Evolutionary conservation across 2,113 vertebrate genomes (phyloP), one percentile per base, ranked within the genome.

Genomic region (Gasterosteus aculeatus): DNA sequence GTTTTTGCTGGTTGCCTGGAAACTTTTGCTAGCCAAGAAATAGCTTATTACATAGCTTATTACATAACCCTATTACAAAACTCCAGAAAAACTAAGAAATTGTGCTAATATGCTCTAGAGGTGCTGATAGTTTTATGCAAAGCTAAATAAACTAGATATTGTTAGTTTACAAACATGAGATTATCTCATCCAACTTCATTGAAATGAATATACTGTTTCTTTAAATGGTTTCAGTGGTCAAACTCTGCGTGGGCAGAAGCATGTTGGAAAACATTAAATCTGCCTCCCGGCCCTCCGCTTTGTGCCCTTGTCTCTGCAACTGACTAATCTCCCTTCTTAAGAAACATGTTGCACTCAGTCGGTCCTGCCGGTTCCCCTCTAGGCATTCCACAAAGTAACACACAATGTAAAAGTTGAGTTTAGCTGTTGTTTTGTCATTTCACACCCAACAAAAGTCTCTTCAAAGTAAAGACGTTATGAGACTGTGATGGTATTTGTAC

Each of bases 401-500:
- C 22, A 26, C 22, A 26, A 26, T 26, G 22, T 26, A 26, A 26
- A 26, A 26, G 22, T 26, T 26, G 22, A 26, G 22, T 26, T n/a
- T n/a, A n/a, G n/a, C n/a, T n/a, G n/a, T n/a, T 26, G 22, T 15
- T 58, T 44, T 54, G 41, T 75, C 44, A 47, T 46, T 66, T 74
- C 57, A 80, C 49, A 60, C 26, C 51, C 38, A 64, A 56, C 62
- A 69, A 66, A 83, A 57, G 46, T 53, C 6, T 49, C 29, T 39
- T 66, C 22, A 47, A 59, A 69, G 31, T 66, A 69, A 39, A 74
- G 57, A 80, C 35, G 15, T 80, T 51, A 61, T 42, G 41, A 29
- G 88, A 56, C 65, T 26, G 44, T 5, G 29, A 69, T 66, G 61
- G 38, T 31, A 46, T 60, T 54, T 41, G 73, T 75, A 89, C 90